Evolutionary conservation across 2,888 invertebrate genomes (phyloP).

Genomic region (Tineola bisselliella): DNA sequence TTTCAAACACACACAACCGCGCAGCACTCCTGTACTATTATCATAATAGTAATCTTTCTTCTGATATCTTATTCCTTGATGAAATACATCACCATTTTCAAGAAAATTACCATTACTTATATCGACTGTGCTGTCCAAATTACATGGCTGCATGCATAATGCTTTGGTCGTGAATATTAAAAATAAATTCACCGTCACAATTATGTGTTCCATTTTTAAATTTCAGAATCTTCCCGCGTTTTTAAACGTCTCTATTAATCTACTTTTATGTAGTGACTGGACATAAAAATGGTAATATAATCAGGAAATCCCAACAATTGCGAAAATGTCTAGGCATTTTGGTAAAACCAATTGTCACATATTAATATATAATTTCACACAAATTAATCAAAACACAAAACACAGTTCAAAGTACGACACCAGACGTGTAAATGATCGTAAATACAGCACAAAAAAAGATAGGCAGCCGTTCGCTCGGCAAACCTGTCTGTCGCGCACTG

Average conservation of each 20-base stretch:
- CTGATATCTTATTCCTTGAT: slow-evolving; percentile 26
- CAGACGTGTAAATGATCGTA: background rate
- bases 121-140: slow-evolving; percentile 24
- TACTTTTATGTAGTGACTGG: background rate
- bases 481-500: background rate
- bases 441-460: background rate
- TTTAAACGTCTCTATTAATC: background rate
- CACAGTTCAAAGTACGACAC: no score
- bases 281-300: slow-evolving; percentile 24
- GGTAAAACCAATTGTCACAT: background rate
- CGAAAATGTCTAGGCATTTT: background rate
- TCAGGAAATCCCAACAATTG: slow-evolving; percentile 29
- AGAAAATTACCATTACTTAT: slow-evolving; percentile 28
- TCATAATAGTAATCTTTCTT: slow-evolving; percentile 30
- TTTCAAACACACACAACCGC: slow-evolving; percentile 34
- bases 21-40: slow-evolving; percentile 20
- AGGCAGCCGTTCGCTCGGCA: background rate
- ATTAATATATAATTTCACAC: background rate
- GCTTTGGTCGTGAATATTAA: background rate
- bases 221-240: background rate
- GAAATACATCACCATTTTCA: slow-evolving; percentile 22
- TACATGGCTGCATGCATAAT: slow-evolving; percentile 21
- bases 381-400: background rate
- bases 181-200: background rate
- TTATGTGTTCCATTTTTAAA: background rate